These are phyloP conservation scores for Lucifuga dentata DNA, from an alignment of 2,113 vertebrate species.

Conservation along the genomic window DNA sequence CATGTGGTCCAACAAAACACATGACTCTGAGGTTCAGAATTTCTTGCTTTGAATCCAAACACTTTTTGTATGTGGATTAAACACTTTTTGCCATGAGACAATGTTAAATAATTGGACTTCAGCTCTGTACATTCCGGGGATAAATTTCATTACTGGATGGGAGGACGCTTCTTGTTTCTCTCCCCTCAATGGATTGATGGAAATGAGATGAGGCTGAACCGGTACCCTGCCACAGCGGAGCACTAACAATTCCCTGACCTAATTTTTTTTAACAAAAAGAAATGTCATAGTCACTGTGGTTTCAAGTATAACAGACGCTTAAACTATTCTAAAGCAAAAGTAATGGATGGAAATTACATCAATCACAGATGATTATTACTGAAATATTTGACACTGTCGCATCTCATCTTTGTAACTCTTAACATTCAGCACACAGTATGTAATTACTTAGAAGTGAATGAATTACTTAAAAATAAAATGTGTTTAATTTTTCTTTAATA, in stretches of 20 bases:
- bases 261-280: constrained; percentile 59
- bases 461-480: not conserved
- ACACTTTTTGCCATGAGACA: constrained; percentile 54
- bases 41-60: constrained; percentile 43
- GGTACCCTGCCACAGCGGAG: constrained; percentile 30
- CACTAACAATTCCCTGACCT: constrained; percentile 68
- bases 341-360: constrained; percentile 42
- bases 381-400: constrained; percentile 53
- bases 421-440: constrained; percentile 28
- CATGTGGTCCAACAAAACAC: constrained; percentile 24
- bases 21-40: constrained; percentile 35
- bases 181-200: constrained; percentile 61
- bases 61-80: constrained; percentile 42
- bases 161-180: constrained; percentile 48
- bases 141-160: constrained; percentile 65
- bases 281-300: constrained; percentile 35
- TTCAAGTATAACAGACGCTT: constrained; percentile 26
- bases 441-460: constrained; percentile 45
- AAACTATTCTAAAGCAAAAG: not conserved
- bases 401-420: constrained; percentile 36
- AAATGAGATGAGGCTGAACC: constrained; percentile 71
- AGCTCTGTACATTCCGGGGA: constrained; percentile 50
- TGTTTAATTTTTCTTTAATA: constrained; percentile 51
- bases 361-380: constrained; percentile 34
- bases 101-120: constrained; percentile 66